Evolutionary conservation across 2,888 invertebrate species (phyloP).

Genomic region (Stenodema calcarata): DNA sequence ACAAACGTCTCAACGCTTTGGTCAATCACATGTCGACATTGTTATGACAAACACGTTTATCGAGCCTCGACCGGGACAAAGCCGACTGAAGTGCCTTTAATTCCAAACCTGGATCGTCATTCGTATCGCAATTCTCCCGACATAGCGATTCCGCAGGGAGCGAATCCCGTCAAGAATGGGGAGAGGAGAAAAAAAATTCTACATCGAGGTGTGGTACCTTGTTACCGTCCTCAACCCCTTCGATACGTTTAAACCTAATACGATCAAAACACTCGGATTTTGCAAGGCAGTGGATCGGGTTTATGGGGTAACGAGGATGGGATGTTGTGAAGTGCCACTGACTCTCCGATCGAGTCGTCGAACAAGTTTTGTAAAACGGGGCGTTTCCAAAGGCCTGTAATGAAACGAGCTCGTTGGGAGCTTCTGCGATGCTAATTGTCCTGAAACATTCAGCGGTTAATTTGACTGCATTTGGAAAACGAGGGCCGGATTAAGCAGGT

Average conservation of each 20-base stretch:
- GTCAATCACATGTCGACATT: neutral
- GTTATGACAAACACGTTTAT: neutral
- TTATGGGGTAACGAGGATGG: conserved; percentile 2
- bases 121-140: neutral
- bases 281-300: neutral
- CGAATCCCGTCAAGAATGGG: neutral
- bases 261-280: neutral
- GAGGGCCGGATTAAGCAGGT: neutral
- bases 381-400: neutral
- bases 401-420: neutral
- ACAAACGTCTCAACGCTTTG: neutral
- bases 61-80: neutral
- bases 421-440: neutral
- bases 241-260: neutral
- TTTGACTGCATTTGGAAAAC: neutral
- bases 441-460: neutral
- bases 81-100: neutral
- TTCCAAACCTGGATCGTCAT: neutral
- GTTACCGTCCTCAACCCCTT: neutral
- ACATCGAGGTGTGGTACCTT: neutral
- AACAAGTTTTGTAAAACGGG: neutral
- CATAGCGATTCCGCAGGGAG: neutral
- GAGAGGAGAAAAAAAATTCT: neutral
- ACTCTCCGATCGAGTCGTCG: neutral
- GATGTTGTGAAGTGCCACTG: neutral